These are phyloP conservation scores for Intoshia linei DNA, from an alignment of 1,140 invertebrate genomes.

Conservation along the genomic window DNA sequence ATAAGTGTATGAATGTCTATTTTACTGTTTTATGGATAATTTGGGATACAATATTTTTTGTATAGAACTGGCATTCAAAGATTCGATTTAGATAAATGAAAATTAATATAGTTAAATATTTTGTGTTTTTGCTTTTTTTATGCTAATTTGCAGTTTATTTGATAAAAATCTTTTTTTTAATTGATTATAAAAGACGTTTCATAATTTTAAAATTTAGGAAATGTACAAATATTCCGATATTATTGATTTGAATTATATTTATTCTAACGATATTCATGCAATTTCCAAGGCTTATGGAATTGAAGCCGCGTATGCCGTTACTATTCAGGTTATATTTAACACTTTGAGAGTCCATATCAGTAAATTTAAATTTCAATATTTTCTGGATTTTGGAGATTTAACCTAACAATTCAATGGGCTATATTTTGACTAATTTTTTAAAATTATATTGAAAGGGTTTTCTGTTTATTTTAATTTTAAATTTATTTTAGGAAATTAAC, in stretches of 20 bases:
- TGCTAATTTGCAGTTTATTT: no score
- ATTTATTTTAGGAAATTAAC: slow-evolving; percentile 45
- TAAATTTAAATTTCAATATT: not conserved
- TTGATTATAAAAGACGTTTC: slow-evolving; percentile 3
- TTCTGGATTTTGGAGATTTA: slow-evolving; percentile 1
- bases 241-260: slow-evolving; percentile 48
- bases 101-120: no score
- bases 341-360: not conserved
- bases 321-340: slow-evolving; percentile 29
- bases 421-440: slow-evolving; percentile 1
- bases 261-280: slow-evolving; percentile 68
- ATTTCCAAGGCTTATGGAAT: slow-evolving; percentile 59
- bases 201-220: slow-evolving; percentile 26
- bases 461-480: no score
- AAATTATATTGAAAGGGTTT: no score
- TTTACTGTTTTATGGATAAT: no score
- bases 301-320: slow-evolving; percentile 58
- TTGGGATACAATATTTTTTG: no score
- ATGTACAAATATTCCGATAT: slow-evolving; percentile 45
- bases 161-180: slow-evolving; percentile 5
- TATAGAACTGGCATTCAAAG: no score
- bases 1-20: no score
- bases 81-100: no score
- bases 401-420: not conserved
- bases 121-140: no score